Conservation (phyloP, 2,113 vertebrate species). For the Albula goreensis region DNA sequence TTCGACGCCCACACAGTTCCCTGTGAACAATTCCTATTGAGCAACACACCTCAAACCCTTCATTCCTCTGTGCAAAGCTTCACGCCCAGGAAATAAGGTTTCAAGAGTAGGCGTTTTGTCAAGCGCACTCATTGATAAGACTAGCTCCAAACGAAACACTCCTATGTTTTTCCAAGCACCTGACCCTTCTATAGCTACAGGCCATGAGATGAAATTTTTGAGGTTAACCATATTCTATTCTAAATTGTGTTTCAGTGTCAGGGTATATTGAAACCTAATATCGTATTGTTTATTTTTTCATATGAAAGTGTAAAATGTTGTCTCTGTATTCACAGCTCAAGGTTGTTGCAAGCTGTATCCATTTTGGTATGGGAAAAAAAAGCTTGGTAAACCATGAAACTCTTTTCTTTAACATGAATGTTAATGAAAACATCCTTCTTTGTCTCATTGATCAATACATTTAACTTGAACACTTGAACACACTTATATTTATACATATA, state of each 20-base stretch:
- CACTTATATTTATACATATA: too few relatives aligned
- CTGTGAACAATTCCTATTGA: neutral
- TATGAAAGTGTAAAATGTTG: too few relatives aligned
- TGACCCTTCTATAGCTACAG: neutral
- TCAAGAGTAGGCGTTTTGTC: neutral
- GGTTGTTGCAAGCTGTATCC: neutral
- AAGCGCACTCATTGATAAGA: neutral
- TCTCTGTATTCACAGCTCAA: neutral
- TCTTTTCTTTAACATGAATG: too few relatives aligned
- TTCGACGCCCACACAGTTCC: neutral
- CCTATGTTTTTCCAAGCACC: neutral
- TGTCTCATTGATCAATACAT: too few relatives aligned
- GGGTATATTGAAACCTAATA: neutral
- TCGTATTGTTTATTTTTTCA: too few relatives aligned
- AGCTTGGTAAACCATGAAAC: too few relatives aligned
- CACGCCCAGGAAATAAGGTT: neutral
- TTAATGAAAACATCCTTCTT: too few relatives aligned
- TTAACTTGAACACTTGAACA: too few relatives aligned
- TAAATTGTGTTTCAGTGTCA: neutral
- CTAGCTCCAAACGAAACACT: neutral
- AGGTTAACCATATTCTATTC: neutral
- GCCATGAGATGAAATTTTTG: neutral
- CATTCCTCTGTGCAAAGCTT: neutral
- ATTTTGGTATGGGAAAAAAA: too few relatives aligned
- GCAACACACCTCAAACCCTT: neutral